A percentile compares a stretch with the other conserved stretches of the same genome.
Evolutionary conservation across 2,888 invertebrate genomes (phyloP).

Genomic region (Cosmorhoe ocellata): DNA sequence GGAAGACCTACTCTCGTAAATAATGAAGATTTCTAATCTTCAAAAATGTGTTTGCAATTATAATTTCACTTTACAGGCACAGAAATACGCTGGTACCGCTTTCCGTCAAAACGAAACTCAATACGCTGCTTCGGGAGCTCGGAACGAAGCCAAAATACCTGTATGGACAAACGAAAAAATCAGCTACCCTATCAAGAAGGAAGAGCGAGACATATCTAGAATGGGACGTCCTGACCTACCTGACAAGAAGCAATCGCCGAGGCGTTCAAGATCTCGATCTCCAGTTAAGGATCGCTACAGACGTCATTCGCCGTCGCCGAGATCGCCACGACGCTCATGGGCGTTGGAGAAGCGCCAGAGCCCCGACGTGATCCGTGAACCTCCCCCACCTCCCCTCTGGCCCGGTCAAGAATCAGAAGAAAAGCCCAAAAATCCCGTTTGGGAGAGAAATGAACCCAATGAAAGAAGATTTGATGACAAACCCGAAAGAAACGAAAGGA

Average conservation of each 20-base stretch:
- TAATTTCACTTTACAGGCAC: slow-evolving; percentile 75
- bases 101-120: slow-evolving; percentile 58
- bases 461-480: slow-evolving; percentile 44
- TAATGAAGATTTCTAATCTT: slow-evolving; percentile 7
- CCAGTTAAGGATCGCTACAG: slow-evolving; percentile 59
- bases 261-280: slow-evolving; percentile 59
- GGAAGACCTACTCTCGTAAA: neutral
- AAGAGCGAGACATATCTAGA: slow-evolving; percentile 36
- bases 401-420: slow-evolving; percentile 49
- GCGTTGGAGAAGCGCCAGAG: slow-evolving; percentile 67
- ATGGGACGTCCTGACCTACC: slow-evolving; percentile 34
- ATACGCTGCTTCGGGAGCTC: slow-evolving; percentile 42
- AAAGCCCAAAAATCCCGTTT: slow-evolving; percentile 26
- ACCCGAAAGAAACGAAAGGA: slow-evolving; percentile 21
- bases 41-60: slow-evolving; percentile 50
- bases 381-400: slow-evolving; percentile 70
- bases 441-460: slow-evolving; percentile 25
- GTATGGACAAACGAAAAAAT: slow-evolving; percentile 49
- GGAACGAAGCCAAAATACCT: slow-evolving; percentile 37
- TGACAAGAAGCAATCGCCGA: slow-evolving; percentile 37
- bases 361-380: slow-evolving; percentile 48
- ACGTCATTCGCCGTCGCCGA: slow-evolving; percentile 62
- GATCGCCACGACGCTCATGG: slow-evolving; percentile 68
- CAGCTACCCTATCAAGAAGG: slow-evolving; percentile 37
- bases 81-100: slow-evolving; percentile 67